Base-by-base conservation (phyloP, 2,113 vertebrate species). In the Ptychochromis oligacanthus region DNA sequence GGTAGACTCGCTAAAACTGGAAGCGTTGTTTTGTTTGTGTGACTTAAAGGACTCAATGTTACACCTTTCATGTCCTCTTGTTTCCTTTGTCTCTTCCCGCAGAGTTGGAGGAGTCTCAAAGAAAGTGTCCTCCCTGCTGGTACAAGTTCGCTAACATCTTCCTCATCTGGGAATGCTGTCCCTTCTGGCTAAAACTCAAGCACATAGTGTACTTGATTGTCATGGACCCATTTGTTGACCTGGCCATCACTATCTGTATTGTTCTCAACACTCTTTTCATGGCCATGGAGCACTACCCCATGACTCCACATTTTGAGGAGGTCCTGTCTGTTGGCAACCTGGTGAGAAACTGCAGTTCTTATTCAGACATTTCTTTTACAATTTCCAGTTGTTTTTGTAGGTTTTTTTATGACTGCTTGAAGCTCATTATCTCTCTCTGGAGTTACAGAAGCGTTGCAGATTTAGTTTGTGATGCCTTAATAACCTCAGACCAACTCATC, bases 281-380 rank as follows among this genome's bases (percentile, higher is more conserved):
- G 98, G 98, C 98, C 2, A 98, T 99, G 98, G 98, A 99, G 88
- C 98, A 99, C 86, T 97, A 99, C 80, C 98, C 98, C 2, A 99
- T 99, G 98, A 97, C 98, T 0, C 22, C 60, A 0, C 83, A 96
- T 0, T 99, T 99, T 22, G 95, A 97, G 31, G 87, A 93, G 0
- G 97, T 99, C 86, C 95, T 99, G 74, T 7, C 92, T 3, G 97
- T 97, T 0, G 98, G 98, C 52, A 99, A 99, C 75, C 94, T 98
- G 98, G 98, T 99, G 93, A 97, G 97, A 86, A 77, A 17, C 57
- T 28, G n/a, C 24, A 38, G 9, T 52, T 52, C 31, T 43, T 75
- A 11, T 54, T 74, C 75, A 49, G 11, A 57, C 36, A 24, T 38
- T 62, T 75, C 22, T 75, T 28, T 40, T 38, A 22, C 34, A 2